These are phyloP conservation scores for Lapara coniferarum DNA, from an alignment of 2,888 invertebrate genomes.

Conservation along the genomic window DNA sequence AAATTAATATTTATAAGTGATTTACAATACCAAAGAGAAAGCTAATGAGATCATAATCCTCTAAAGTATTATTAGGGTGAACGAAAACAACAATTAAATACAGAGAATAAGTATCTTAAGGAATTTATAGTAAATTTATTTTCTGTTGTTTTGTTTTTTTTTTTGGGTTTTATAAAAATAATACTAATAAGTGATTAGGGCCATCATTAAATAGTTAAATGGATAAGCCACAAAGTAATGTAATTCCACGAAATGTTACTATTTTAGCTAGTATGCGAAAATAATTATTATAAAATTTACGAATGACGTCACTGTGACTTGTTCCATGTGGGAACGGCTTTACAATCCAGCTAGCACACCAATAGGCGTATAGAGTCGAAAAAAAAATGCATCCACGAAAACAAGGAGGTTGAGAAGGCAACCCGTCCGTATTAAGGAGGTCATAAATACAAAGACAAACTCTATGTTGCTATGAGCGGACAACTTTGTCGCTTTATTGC, in stretches of 20 bases:
- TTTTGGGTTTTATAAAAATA: no score
- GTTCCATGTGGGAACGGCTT: neutral
- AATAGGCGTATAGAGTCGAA: conserved; percentile 53
- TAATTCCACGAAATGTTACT: neutral
- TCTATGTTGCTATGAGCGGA: conserved; percentile 36
- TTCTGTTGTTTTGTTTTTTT: no score
- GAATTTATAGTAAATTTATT: no score
- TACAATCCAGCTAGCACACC: conserved; percentile 35
- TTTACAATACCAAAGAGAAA: no score
- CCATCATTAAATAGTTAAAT: no score
- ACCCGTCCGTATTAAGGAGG: conserved; percentile 55
- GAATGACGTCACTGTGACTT: neutral
- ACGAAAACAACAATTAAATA: no score
- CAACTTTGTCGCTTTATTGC: conserved; percentile 39
- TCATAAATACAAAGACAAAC: conserved; percentile 59
- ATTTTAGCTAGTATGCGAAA: neutral
- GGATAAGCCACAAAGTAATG: no score
- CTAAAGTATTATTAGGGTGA: no score
- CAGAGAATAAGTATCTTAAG: no score
- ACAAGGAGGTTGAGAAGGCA: conserved; percentile 71
- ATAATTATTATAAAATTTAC: neutral
- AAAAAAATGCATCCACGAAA: conserved; percentile 70
- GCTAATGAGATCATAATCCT: no score
- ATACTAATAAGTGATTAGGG: no score
- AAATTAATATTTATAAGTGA: no score